phyloP scores from a whole-genome alignment of 2,113 vertebrate species.

The Ginglymostoma cirratum region DNA sequence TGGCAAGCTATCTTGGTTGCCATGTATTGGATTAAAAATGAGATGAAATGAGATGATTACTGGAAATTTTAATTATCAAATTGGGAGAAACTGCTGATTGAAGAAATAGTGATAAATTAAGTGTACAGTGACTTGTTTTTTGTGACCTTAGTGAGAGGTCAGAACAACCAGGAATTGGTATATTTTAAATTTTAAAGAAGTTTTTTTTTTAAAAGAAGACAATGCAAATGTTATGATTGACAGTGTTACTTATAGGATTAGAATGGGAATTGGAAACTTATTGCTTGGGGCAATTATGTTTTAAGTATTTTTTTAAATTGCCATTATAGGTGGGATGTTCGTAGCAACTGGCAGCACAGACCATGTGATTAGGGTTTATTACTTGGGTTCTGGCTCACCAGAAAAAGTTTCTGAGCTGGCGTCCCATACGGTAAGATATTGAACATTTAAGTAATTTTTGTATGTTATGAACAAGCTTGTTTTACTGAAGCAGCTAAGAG shows the following conservation, averaged over 20 bases:
- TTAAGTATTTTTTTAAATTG: constrained; percentile 29
- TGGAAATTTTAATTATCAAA: neutral
- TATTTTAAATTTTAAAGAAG: neutral
- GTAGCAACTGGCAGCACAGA: constrained; percentile 92
- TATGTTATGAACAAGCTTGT: neutral
- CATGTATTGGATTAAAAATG: neutral
- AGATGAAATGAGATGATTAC: too few relatives aligned
- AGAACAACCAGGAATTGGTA: neutral
- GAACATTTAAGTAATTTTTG: neutral
- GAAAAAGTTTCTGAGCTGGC: constrained; percentile 92
- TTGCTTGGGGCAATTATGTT: neutral
- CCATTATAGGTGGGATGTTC: constrained; percentile 85
- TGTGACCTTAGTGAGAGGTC: neutral
- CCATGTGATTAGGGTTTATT: constrained; percentile 93
- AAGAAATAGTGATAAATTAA: neutral
- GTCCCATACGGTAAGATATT: constrained; percentile 73
- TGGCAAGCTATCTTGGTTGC: neutral
- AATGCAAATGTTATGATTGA: neutral
- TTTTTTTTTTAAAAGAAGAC: neutral
- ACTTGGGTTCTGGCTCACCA: constrained; percentile 79
- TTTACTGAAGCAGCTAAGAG: neutral
- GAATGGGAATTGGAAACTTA: neutral
- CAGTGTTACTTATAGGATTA: neutral
- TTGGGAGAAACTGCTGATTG: neutral
- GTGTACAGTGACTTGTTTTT: neutral